phyloP scores from a whole-genome alignment of 2,888 invertebrate species.

The Drosophila pegasa region DNA sequence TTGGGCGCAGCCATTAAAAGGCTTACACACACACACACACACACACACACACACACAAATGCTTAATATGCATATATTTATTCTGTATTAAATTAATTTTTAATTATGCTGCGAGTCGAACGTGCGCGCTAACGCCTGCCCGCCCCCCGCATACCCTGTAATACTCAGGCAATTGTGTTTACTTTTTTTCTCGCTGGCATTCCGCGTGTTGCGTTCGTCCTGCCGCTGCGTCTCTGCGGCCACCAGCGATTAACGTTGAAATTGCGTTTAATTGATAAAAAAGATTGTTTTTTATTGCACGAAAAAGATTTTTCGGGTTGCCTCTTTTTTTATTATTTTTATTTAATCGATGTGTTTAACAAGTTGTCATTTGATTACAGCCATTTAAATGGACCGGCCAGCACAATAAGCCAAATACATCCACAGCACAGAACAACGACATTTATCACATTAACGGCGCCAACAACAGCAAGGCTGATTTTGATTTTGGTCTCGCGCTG shows the following conservation, averaged over 20 bases:
- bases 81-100: constrained; percentile 65
- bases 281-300: not conserved
- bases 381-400: constrained; percentile 2
- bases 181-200: constrained; percentile 74
- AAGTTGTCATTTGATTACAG: constrained; percentile 60
- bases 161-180: constrained; percentile 47
- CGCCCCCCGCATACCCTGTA: not conserved
- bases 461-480: constrained; percentile 3
- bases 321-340: no score
- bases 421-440: not conserved
- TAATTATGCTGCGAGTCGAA: constrained; percentile 59
- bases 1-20: constrained; percentile 4
- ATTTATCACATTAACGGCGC: constrained; percentile 2
- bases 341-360: constrained; percentile 62
- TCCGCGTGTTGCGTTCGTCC: constrained; percentile 49
- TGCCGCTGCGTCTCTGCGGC: constrained; percentile 33
- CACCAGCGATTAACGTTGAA: constrained; percentile 31
- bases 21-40: constrained; percentile 3
- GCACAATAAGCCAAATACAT: not conserved
- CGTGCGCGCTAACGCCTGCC: not conserved
- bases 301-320: constrained; percentile 34
- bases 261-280: constrained; percentile 71
- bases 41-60: constrained; percentile 7
- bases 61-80: constrained; percentile 35
- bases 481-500: constrained; percentile 52